Percentiles rank a stretch among this genome's conserved stretches.
Evolutionary conservation across 2,113 vertebrate species (phyloP).

Genomic region (Chionodraco myersi): DNA sequence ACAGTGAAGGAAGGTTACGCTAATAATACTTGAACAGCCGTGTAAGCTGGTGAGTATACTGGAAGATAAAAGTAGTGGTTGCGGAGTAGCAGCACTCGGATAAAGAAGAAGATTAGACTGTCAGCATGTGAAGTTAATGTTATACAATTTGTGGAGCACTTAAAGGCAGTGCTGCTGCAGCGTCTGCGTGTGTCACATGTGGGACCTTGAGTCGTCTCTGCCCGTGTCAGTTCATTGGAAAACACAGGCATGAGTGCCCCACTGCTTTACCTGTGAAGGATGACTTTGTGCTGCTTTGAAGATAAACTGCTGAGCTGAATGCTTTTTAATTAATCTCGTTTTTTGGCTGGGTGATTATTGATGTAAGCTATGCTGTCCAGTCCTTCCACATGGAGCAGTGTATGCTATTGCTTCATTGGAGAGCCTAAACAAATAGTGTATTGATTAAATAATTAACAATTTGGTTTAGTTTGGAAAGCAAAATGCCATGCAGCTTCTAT

Average conservation of each 20-base stretch:
- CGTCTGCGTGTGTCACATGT: slow-evolving; percentile 29
- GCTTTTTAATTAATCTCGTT: background rate
- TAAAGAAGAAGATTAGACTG: slow-evolving; percentile 12
- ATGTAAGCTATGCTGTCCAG: no score
- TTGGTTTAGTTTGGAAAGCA: background rate
- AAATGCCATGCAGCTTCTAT: background rate
- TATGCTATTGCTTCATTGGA: background rate
- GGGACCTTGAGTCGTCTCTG: slow-evolving; percentile 46
- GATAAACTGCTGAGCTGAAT: background rate
- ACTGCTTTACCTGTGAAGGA: background rate
- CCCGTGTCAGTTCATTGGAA: background rate
- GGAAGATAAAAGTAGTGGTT: slow-evolving; percentile 2
- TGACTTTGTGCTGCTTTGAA: background rate
- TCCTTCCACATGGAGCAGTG: background rate
- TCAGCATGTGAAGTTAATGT: slow-evolving; percentile 36
- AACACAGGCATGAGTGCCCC: background rate
- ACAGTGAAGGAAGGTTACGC: slow-evolving; percentile 83
- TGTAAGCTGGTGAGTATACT: slow-evolving; percentile 73
- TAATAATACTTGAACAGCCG: slow-evolving; percentile 55
- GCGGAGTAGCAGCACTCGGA: background rate
- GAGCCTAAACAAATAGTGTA: background rate
- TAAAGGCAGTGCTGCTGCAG: slow-evolving; percentile 6
- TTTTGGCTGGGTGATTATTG: background rate
- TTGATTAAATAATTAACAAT: background rate
- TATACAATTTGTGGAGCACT: slow-evolving; percentile 49